Percentiles rank a stretch among this genome's conserved stretches.
phyloP scores from a whole-genome alignment of 2,888 invertebrate genomes.

The Tupiocoris notatus region DNA sequence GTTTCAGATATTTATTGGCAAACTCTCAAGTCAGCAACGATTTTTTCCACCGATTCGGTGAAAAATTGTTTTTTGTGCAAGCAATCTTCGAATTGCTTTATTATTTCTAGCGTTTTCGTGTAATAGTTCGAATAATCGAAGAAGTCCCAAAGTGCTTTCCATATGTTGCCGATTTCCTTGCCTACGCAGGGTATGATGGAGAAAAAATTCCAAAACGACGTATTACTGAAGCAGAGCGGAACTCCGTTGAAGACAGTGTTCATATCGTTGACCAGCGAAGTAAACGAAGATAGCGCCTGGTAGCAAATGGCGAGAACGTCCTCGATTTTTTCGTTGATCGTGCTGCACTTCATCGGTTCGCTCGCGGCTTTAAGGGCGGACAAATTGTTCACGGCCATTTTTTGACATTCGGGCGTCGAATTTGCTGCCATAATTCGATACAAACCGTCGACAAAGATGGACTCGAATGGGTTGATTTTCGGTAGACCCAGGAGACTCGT shows the following conservation, averaged over 20 bases:
- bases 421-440: slow-evolving; percentile 1
- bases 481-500: no score
- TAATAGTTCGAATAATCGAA: slow-evolving; percentile 2
- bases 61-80: no score
- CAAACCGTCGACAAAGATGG: neutral
- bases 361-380: neutral
- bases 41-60: no score
- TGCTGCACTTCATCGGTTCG: neutral
- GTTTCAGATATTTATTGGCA: no score
- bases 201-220: neutral
- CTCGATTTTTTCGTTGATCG: neutral
- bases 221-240: neutral
- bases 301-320: neutral
- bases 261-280: neutral
- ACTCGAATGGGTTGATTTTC: no score
- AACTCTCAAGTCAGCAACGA: no score
- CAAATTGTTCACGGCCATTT: neutral
- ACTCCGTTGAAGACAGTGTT: slow-evolving; percentile 9
- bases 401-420: neutral
- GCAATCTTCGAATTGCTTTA: no score
- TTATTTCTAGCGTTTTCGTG: neutral
- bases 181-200: neutral
- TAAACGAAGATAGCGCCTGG: neutral
- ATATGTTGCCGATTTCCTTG: neutral
- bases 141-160: neutral